Conservation (phyloP, 2,888 invertebrate genomes). For the Acanthosepion lycidas region DNA sequence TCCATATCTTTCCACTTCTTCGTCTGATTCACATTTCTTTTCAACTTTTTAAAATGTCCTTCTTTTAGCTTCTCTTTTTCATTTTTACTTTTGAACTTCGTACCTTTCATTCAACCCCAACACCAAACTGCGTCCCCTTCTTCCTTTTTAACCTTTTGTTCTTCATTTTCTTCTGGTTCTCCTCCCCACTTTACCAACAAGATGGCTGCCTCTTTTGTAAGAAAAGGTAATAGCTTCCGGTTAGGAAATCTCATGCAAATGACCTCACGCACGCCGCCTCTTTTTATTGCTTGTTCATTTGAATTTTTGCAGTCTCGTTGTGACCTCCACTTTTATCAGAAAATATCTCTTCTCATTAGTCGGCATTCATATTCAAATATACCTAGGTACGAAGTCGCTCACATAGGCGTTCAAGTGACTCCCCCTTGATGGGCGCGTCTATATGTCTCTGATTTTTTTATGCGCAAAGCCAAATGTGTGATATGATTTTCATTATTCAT, state of each 20-base stretch:
- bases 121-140: no score
- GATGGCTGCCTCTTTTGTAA: neutral
- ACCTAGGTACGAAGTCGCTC: neutral
- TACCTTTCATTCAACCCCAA: neutral
- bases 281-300: neutral
- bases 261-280: neutral
- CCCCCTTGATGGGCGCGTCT: neutral
- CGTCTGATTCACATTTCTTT: no score
- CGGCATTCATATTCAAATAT: neutral
- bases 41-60: no score
- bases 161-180: neutral
- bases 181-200: neutral
- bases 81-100: neutral
- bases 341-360: neutral
- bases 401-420: neutral
- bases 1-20: no score
- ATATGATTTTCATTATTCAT: neutral
- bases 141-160: neutral
- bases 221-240: neutral
- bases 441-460: neutral
- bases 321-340: neutral
- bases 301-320: neutral
- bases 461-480: neutral
- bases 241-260: neutral
- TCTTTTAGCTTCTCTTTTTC: neutral